Conservation (phyloP, 2,888 invertebrate species). For the Acheta domesticus region DNA sequence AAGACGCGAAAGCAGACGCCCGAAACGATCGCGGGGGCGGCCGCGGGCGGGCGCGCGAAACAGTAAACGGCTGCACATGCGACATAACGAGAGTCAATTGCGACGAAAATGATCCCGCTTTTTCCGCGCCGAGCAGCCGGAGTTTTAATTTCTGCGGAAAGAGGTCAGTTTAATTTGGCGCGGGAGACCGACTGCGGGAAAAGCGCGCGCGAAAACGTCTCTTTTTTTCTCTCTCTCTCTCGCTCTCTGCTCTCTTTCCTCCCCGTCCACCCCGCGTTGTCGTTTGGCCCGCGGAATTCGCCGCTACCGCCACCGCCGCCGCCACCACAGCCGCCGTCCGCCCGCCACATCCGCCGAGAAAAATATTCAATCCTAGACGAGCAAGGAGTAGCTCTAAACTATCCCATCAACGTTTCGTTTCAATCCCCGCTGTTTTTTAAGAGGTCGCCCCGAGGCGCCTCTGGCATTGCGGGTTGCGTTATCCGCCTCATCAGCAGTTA, state of each 20-base stretch:
- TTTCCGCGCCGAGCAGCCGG: not conserved
- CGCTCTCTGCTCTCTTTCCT: not conserved
- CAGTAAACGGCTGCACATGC: not conserved
- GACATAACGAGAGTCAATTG: conserved; percentile 11
- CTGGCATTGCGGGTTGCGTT: not conserved
- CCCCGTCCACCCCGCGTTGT: not conserved
- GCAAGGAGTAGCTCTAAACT: not conserved
- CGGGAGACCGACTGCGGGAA: not conserved
- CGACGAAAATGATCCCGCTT: not conserved
- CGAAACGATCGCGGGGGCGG: no score
- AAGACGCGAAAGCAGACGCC: no score
- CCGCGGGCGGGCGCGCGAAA: no score
- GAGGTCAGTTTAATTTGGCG: conserved; percentile 18
- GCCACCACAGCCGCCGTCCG: not conserved
- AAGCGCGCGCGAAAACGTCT: not conserved
- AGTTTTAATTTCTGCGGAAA: conserved; percentile 18
- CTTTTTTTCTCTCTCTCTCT: not conserved
- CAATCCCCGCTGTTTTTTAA: not conserved
- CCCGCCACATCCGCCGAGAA: not conserved
- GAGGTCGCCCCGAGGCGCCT: not conserved
- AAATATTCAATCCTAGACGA: conserved; percentile 2
- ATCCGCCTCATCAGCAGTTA: conserved; percentile 9
- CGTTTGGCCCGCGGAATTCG: not conserved
- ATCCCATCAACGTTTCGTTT: conserved; percentile 18
- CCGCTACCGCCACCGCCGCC: not conserved